Evolutionary conservation across 2,888 invertebrate genomes (phyloP).

Genomic region (Plagodis dolabraria): DNA sequence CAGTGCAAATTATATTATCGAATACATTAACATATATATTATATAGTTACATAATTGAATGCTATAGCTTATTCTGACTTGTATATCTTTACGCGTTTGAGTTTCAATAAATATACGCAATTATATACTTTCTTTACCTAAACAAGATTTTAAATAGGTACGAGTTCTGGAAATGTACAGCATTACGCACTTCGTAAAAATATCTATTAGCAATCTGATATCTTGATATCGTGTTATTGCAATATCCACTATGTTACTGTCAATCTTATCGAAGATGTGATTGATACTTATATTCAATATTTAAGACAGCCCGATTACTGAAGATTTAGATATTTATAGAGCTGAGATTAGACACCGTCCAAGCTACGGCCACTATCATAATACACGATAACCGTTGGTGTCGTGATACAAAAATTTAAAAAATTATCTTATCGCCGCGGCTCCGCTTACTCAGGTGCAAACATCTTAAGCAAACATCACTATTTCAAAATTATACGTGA

Average conservation of each 20-base stretch:
- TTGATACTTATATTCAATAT: constrained; percentile 54
- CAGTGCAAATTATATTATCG: no score
- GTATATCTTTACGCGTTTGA: no score
- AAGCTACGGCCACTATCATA: constrained; percentile 59
- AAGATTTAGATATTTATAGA: constrained; percentile 58
- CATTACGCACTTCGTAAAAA: neutral
- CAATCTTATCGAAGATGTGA: constrained; percentile 64
- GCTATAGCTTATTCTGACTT: no score
- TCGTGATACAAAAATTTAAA: constrained; percentile 66
- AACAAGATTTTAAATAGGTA: no score
- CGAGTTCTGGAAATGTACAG: neutral
- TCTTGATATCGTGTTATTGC: constrained; percentile 28
- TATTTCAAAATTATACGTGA: constrained; percentile 39
- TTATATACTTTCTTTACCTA: no score
- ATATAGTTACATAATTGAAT: no score
- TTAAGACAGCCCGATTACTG: constrained; percentile 52
- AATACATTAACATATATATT: no score
- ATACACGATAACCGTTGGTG: constrained; percentile 56
- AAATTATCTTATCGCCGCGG: constrained; percentile 71
- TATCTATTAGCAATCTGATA: constrained; percentile 15
- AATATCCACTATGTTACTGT: constrained; percentile 44
- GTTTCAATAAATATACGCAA: no score
- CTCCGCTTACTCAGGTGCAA: constrained; percentile 59
- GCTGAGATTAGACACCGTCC: constrained; percentile 56
- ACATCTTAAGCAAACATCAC: constrained; percentile 61